phyloP scores from a whole-genome alignment of 2,797 vertebrate species.

The Tachyglossus aculeatus region DNA sequence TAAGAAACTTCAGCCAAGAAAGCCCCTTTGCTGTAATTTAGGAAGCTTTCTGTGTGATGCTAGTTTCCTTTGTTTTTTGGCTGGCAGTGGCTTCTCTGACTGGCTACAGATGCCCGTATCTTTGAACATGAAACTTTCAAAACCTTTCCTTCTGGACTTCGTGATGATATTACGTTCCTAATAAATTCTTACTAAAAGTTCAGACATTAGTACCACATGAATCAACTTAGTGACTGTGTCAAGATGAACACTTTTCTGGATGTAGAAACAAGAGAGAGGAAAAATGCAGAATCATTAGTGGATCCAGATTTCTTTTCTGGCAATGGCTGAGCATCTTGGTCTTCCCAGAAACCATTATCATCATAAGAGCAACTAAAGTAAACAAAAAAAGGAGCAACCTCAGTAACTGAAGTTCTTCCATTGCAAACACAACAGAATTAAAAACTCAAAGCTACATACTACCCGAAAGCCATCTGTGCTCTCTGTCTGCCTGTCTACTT shows the following conservation, averaged over 20 bases:
- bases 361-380: accelerated
- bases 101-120: neutral
- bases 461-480: neutral
- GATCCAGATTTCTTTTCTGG: neutral
- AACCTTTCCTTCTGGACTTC: neutral
- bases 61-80: neutral
- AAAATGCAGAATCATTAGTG: neutral
- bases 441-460: neutral
- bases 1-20: neutral
- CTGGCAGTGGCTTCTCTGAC: neutral
- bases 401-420: accelerated
- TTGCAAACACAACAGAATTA: neutral
- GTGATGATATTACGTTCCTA: neutral
- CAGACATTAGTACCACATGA: neutral
- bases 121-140: neutral
- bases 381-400: accelerated
- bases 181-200: neutral
- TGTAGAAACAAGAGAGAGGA: neutral
- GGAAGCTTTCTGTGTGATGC: neutral
- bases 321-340: accelerated
- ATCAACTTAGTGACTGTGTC: neutral
- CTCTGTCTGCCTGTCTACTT: accelerated
- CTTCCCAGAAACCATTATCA: neutral
- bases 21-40: neutral
- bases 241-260: neutral